These are phyloP conservation scores for Prochilodus magdalenae DNA, from an alignment of 2,113 vertebrate genomes.

Conservation along the genomic window DNA sequence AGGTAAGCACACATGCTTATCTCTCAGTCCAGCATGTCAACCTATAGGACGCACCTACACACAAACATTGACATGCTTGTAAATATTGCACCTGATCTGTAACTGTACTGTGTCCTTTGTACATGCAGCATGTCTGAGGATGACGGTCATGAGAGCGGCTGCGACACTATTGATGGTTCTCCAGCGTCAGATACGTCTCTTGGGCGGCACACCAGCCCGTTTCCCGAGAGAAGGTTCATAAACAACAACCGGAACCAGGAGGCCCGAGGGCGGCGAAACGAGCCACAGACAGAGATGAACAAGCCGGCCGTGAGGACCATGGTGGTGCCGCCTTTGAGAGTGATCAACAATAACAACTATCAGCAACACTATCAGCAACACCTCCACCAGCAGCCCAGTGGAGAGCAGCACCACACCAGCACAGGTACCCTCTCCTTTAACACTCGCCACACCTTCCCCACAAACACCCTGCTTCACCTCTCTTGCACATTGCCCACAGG, in stretches of 20 bases:
- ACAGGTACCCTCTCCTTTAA: constrained; percentile 75
- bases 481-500: no score
- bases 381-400: constrained; percentile 56
- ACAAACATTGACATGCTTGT: neutral
- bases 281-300: constrained; percentile 64
- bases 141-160: constrained; percentile 90
- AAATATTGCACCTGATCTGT: neutral
- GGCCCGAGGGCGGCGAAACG: constrained; percentile 56
- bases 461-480: no score
- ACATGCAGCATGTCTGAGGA: constrained; percentile 92
- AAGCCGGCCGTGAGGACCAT: constrained; percentile 86
- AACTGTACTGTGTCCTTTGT: neutral
- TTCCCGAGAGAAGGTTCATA: constrained; percentile 82
- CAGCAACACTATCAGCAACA: constrained; percentile 49
- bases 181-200: constrained; percentile 86
- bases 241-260: constrained; percentile 80
- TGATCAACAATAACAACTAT: constrained; percentile 79
- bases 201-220: constrained; percentile 80
- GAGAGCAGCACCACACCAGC: constrained; percentile 79
- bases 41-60: neutral
- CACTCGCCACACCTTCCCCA: neutral
- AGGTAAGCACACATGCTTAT: constrained; percentile 72
- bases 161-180: constrained; percentile 92
- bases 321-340: constrained; percentile 89
- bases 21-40: neutral